Base-by-base conservation (phyloP, 2,797 vertebrate species). In the Sciurus vulgaris region DNA sequence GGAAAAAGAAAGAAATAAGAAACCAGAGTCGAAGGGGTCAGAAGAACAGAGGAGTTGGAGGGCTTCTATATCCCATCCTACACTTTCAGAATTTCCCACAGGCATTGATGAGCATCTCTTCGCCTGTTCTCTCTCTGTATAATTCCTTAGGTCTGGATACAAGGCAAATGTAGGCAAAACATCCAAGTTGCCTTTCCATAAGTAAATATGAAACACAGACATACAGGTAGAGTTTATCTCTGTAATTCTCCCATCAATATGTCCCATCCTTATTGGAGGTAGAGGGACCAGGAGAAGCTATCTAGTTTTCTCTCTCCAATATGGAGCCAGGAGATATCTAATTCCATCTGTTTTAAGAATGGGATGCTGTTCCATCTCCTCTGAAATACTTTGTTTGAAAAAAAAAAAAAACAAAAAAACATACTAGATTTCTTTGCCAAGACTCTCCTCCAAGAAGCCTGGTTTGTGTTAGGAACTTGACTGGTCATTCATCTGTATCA, bases 381-480 rank as follows among this genome's bases (percentile, higher is more conserved):
- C 77, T 78, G 49, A 91, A 91, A 86, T 84, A 79, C 12, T 95
- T 95, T 84, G 17, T 79, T 92, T 92, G 82, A 86, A 33, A 81
- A 38, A 38, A 38, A 38, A 38, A 38, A 38, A 38, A 38, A 38
- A 38, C 2, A 38, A 38, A 38, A 38, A 95, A 84, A 94, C 26
- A 86, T 5, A 83, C 2, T 41, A 69, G 33, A 12, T 56, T 77
- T 74, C 56, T 93, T 96, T 89, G 74, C 65, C 86, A 94, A 86
- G 51, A 81, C 18, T 83, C 35, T 78, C 47, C 95, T 96, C 82
- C 65, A 83, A 82, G 56, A 92, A 47, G 18, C 61, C 70, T 96
- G 78, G 56, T 87, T 93, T 96, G 78, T 83, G 38, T 94, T 93
- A 86, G 38, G 17, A 92, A 82, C 65, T 95, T 93, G 26, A n/a